Conservation (phyloP, 2,888 invertebrate species). For the Dynastes tityus region DNA sequence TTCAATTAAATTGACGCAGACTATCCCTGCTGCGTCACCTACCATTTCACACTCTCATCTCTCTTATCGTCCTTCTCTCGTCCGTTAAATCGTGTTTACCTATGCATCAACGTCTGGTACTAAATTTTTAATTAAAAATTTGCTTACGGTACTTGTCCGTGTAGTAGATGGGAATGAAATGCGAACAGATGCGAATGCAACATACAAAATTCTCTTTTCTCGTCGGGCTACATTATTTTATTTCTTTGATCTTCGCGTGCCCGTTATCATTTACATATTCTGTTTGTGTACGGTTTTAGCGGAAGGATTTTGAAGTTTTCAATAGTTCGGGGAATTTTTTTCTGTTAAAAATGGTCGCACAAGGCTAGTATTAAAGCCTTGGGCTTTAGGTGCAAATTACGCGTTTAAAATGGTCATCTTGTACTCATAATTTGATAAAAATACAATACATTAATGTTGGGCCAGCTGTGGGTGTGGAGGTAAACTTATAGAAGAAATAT, state of each 20-base stretch:
- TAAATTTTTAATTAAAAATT: slow-evolving; percentile 37
- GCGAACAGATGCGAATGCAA: slow-evolving; percentile 2
- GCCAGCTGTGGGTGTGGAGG: no score
- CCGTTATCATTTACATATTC: slow-evolving; percentile 31
- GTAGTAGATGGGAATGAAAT: not conserved
- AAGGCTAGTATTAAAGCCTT: no score
- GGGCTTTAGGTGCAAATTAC: no score
- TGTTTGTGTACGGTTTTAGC: slow-evolving; percentile 15
- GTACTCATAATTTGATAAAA: no score
- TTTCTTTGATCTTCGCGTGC: slow-evolving; percentile 24
- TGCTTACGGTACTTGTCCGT: not conserved
- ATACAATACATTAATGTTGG: no score
- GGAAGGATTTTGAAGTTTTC: not conserved
- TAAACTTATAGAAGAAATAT: no score
- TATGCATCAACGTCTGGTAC: slow-evolving; percentile 8
- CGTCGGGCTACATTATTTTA: slow-evolving; percentile 20
- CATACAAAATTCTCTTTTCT: slow-evolving; percentile 30
- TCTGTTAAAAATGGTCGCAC: not conserved
- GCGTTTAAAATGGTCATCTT: no score
- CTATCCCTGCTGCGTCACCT: slow-evolving; percentile 1
- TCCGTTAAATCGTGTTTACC: slow-evolving; percentile 25
- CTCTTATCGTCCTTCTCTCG: slow-evolving; percentile 5
- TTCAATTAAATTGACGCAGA: slow-evolving; percentile 21
- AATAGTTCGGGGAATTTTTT: not conserved
- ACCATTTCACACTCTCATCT: slow-evolving; percentile 3